These are phyloP conservation scores for Rhagonycha lutea DNA, from an alignment of 2,888 invertebrate species.

Conservation along the genomic window DNA sequence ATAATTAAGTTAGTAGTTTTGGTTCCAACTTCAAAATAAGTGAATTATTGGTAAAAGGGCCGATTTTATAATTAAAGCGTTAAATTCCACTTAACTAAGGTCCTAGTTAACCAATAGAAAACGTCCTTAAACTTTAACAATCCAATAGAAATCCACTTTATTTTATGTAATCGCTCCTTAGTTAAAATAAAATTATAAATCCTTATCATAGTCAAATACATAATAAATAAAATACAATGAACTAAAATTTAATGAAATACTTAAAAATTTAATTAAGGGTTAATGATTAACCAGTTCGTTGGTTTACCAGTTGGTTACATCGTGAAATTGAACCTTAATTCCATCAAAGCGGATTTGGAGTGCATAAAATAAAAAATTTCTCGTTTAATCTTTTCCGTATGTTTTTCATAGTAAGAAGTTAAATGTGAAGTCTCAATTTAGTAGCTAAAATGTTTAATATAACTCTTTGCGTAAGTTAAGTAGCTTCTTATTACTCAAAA, in stretches of 20 bases:
- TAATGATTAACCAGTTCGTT: neutral
- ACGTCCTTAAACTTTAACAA: too few species aligned
- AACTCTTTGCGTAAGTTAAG: neutral
- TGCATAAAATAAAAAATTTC: neutral
- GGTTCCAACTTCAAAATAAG: too few species aligned
- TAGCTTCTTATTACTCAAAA: neutral
- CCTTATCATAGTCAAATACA: too few species aligned
- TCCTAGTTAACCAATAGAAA: too few species aligned
- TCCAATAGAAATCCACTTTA: too few species aligned
- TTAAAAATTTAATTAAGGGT: neutral
- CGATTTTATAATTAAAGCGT: too few species aligned
- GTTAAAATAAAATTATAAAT: too few species aligned
- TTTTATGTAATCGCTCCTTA: too few species aligned
- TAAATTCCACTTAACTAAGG: too few species aligned
- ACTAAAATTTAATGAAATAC: neutral
- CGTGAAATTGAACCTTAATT: neutral
- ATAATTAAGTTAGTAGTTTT: too few species aligned
- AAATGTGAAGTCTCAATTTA: neutral
- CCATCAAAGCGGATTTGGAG: neutral
- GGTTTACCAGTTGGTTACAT: neutral
- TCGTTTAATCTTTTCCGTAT: neutral
- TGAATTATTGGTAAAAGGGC: too few species aligned
- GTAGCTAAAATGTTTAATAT: neutral
- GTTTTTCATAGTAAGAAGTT: neutral
- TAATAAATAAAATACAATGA: too few species aligned